phyloP scores from a whole-genome alignment of 2,888 invertebrate genomes.

The Rosalia funebris region DNA sequence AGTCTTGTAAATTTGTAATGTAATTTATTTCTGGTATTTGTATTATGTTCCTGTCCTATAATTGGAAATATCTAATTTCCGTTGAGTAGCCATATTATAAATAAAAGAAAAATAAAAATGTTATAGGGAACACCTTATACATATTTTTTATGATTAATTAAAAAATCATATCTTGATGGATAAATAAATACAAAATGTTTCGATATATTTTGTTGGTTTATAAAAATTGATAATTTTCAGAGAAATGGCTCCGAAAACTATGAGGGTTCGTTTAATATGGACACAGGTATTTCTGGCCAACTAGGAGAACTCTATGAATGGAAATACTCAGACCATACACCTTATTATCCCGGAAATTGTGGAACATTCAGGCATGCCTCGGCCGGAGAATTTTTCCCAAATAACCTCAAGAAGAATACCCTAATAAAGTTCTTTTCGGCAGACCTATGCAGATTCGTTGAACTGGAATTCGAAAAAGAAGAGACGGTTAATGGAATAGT shows the following conservation, averaged over 20 bases:
- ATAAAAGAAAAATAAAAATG: too few species aligned
- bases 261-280: slow-evolving; percentile 82
- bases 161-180: too few species aligned
- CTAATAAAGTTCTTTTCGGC: slow-evolving; percentile 72
- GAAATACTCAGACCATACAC: slow-evolving; percentile 73
- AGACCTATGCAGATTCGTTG: slow-evolving; percentile 79
- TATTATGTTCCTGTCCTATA: too few species aligned
- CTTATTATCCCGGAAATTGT: slow-evolving; percentile 67
- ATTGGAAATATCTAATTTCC: too few species aligned
- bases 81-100: too few species aligned
- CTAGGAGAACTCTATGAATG: slow-evolving; percentile 78
- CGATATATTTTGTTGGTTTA: too few species aligned
- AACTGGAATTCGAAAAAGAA: slow-evolving; percentile 71
- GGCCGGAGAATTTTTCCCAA: slow-evolving; percentile 82
- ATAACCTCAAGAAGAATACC: slow-evolving; percentile 67
- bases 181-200: too few species aligned
- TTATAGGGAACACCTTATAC: too few species aligned
- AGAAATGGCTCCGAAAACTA: slow-evolving; percentile 79
- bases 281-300: slow-evolving; percentile 74
- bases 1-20: too few species aligned
- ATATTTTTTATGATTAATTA: too few species aligned
- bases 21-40: too few species aligned
- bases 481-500: slow-evolving; percentile 69
- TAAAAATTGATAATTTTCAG: too few species aligned
- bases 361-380: slow-evolving; percentile 73